Base-by-base conservation (phyloP, 1,140 invertebrate species). In the Drosophila ohnishii region DNA sequence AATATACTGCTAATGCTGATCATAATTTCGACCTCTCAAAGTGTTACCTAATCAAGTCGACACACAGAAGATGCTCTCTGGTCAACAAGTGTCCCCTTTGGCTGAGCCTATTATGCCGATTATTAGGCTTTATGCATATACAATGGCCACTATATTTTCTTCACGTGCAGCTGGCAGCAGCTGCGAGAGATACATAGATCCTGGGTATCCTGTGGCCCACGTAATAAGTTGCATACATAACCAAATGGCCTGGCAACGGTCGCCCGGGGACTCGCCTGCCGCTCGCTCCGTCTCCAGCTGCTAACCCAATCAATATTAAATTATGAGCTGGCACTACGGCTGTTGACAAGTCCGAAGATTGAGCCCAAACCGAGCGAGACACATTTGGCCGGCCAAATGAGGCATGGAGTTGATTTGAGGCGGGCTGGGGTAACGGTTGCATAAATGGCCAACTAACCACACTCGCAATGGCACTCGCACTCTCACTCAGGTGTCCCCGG, bases 281-380 rank as follows among this genome's bases (percentile, higher is more conserved):
- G 2, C 47, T 16, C 32, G n/a, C 28, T 50, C 28, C 48, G 11
- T 32, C 25, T 35, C 30, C 39, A 70, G 64, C 60, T 72, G 48
- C 72, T 72, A 66, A 65, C 58, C 75, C 61, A 78, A 78, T 78
- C 76, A 78, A 78, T 78, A 78, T 78, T 78, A 78, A 73, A 78
- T 78, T 78, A 66, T 78, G 55, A 78, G 59, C 67, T 73, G 61
- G 59, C 61, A 56, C 37, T 66, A 42, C 35, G 47, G 42, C 34
- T 22, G 59, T 44, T 64, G 67, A 32, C 55, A 35, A 60, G 66
- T n/a, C 44, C 14, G 48, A 35, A 19, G 67, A 69, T 71, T 72
- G 44, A 35, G 42, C 32, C 60, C 55, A 76, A 78, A 58, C 80
- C 64, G 58, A 48, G 61, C 79, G 45, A 67, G 47, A 58, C 66